These are phyloP conservation scores for Spea hammondii DNA, from an alignment of 2,797 vertebrate species.

Conservation along the genomic window DNA sequence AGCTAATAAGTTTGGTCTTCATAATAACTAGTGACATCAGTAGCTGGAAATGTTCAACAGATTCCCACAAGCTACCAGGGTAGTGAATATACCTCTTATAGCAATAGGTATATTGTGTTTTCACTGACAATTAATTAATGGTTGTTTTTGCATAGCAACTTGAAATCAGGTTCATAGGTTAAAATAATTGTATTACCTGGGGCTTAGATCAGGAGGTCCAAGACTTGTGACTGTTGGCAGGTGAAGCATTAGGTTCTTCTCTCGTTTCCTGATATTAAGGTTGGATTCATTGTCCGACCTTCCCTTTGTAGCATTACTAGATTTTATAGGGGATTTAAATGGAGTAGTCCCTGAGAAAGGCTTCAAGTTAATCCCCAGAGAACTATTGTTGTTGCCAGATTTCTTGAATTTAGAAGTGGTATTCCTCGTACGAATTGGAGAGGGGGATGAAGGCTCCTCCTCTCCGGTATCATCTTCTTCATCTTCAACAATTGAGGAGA, in stretches of 20 bases:
- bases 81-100: too few relatives aligned
- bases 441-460: conserved; percentile 64
- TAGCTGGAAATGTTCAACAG: too few relatives aligned
- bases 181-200: conserved; percentile 69
- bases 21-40: too few relatives aligned
- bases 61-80: too few relatives aligned
- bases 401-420: conserved; percentile 66
- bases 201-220: conserved; percentile 84
- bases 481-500: conserved; percentile 74
- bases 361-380: conserved; percentile 72
- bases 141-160: too few relatives aligned
- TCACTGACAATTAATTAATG: too few relatives aligned
- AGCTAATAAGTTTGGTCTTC: too few relatives aligned
- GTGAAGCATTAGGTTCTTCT: conserved; percentile 74
- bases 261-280: conserved; percentile 64
- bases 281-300: conserved; percentile 65
- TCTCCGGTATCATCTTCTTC: conserved; percentile 71
- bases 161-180: too few relatives aligned
- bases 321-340: conserved; percentile 72
- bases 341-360: conserved; percentile 70
- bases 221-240: conserved; percentile 70
- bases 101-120: too few relatives aligned
- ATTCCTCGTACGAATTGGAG: conserved; percentile 67
- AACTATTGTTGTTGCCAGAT: conserved; percentile 63
- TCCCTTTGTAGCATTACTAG: conserved; percentile 62